Percentiles rank a stretch among this genome's conserved stretches.
phyloP scores from a whole-genome alignment of 2,888 invertebrate species.

The Chloroclystis v-ata region DNA sequence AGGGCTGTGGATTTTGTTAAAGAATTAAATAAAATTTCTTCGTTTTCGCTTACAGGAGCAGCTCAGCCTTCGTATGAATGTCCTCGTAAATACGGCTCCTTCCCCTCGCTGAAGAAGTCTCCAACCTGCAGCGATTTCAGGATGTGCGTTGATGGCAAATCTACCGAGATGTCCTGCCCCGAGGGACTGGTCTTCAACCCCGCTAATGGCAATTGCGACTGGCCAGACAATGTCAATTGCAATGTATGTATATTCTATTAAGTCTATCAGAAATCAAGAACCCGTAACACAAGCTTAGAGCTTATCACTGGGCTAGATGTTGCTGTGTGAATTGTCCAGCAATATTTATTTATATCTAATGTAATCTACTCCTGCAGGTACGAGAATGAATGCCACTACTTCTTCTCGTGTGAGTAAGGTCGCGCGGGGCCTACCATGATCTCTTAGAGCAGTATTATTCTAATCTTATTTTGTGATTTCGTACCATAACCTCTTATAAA shows the following conservation, averaged over 20 bases:
- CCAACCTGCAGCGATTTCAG: slow-evolving; percentile 83
- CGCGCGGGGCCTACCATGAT: slow-evolving; percentile 47
- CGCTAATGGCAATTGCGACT: slow-evolving; percentile 83
- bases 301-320: no score
- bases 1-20: no score
- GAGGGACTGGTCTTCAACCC: slow-evolving; percentile 57
- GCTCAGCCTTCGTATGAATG: slow-evolving; percentile 82
- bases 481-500: no score
- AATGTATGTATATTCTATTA: no score
- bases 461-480: no score
- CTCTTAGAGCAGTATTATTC: no score
- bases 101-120: slow-evolving; percentile 52
- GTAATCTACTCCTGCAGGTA: slow-evolving; percentile 35
- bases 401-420: slow-evolving; percentile 52
- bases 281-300: no score
- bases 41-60: slow-evolving; percentile 73
- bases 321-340: no score
- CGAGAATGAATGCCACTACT: slow-evolving; percentile 48
- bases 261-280: no score
- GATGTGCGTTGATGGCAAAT: slow-evolving; percentile 84
- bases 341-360: no score
- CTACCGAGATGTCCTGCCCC: slow-evolving; percentile 82
- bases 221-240: slow-evolving; percentile 80
- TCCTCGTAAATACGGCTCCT: slow-evolving; percentile 89
- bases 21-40: no score